Evolutionary conservation across 1,140 invertebrate genomes (phyloP), one percentile per base, ranked within the genome.

Genomic region (Meloidogyne floridensis): DNA sequence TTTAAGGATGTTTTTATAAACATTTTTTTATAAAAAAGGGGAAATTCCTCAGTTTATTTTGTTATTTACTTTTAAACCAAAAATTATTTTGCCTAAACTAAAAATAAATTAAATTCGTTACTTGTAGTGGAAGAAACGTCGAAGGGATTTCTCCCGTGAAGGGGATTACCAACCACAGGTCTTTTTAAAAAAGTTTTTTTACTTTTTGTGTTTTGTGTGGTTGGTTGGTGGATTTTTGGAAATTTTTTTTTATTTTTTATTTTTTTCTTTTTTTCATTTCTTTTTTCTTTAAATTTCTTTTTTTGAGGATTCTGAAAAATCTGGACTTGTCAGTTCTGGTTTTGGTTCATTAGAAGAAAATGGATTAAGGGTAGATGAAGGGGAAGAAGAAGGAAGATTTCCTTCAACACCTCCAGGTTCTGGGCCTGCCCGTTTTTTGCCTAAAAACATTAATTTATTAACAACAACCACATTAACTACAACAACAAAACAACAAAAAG

Each of bases 401-500:
- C 11, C 11, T 32, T 32, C 32, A 18, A n/a, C 15, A 65, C 5
- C 15, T 3, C 4, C 15, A 13, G n/a, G n/a, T 65, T 65, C 10
- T n/a, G 59, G 59, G n/a, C 59, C 59, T 65, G n/a, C 59, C 7
- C 15, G 5, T n/a, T 65, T n/a, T 65, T 65, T 65, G n/a, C 59
- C 59, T 65, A 65, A 65, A 65, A 76, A 20, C 42, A 65, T 18
- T 65, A 65, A 65, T 65, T 65, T 65, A 59, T 20, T 65, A 76
- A 42, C 51, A 69, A 54, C 15, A 69, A 13, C 47, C 32, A 32
- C 32, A 32, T 2, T 32, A 32, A 32, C 32, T 32, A 32, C 32
- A 32, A 32, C 32, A 32, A 32, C 32, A 32, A 32, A 32, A 32
- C 32, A 32, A 76, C 56, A 42, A 69, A 56, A 43, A 15, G 47